Percentiles rank a stretch among this genome's conserved stretches.
phyloP scores from a whole-genome alignment of 2,797 vertebrate genomes.

The Hylomyscus alleni region DNA sequence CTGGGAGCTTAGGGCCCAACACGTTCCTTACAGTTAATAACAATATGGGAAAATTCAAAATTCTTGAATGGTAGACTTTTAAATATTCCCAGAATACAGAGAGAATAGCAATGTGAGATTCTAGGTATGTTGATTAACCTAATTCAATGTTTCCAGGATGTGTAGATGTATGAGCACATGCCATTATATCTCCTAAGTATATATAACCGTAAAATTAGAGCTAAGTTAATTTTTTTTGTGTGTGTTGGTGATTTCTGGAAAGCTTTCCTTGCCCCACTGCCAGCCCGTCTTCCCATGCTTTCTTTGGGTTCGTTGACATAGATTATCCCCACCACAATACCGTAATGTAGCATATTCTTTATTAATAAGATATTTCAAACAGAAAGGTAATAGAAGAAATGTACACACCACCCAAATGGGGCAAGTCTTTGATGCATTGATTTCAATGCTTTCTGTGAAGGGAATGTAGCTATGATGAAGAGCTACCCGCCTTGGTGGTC shows the following conservation, averaged over 20 bases:
- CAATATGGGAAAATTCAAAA: not conserved
- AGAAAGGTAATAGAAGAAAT: not conserved
- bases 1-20: too few species aligned
- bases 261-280: not conserved
- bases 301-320: not conserved
- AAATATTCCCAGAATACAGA: not conserved
- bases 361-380: conserved; percentile 50
- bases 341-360: not conserved
- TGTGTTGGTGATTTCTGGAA: not conserved
- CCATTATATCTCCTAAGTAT: not conserved
- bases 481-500: not conserved
- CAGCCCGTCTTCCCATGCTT: too few species aligned
- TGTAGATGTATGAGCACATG: not conserved
- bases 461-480: not conserved
- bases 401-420: not conserved
- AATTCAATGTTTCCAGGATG: not conserved
- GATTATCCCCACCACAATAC: too few species aligned
- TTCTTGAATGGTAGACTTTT: not conserved
- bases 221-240: not conserved
- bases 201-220: not conserved
- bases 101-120: not conserved
- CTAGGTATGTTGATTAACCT: not conserved
- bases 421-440: not conserved
- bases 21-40: not conserved
- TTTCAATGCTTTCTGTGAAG: conserved; percentile 18